Evolutionary conservation across 2,113 vertebrate species (phyloP), one percentile per base, ranked within the genome.

Genomic region (Dasypus novemcinctus): DNA sequence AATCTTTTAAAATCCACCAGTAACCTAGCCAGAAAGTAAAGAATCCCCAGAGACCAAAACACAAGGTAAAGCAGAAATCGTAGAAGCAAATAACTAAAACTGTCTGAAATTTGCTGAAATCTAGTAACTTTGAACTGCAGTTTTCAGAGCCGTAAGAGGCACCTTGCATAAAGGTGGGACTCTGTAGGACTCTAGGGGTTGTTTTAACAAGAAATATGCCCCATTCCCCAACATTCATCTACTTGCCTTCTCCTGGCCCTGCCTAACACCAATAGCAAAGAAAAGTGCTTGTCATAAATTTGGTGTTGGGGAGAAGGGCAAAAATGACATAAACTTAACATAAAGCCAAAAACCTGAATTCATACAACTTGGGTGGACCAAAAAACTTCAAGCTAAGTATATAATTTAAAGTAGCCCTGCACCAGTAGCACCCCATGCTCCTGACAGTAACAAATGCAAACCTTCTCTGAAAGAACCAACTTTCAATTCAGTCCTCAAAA

Each of bases 1-100:
- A 57, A 57, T 57, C 18, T 57, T 17, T 31, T 21, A 17, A 64
- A 81, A 68, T 9, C 12, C 2, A 43, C 0, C n/a, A 79, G 52
- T 81, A 82, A 87, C 33, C 10, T 66, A 43, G 38, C 17, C 43
- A 94, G 61, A 87, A 92, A 69, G 86, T 49, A 38, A 61, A 88
- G 7, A 71, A 46, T 79, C 27, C 11, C 46, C 23, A 59, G 87
- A 93, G 54, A 69, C 27, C 66, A 93, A 80, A 92, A 83, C 43
- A 54, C 52, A 43, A 52, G 31, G 52, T 78, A 59, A 93, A 69
- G 15, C 18, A 82, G n/a, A 33, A 72, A 72, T 5, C n/a, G 80
- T 1, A 71, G 6, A 90, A 86, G 43, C 49, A 64, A 68, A 90
- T 10, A 84, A 79, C 4, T 18, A 80, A 86, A 71, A 43, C 15